phyloP scores from a whole-genome alignment of 2,888 invertebrate genomes.

The Adineta ricciae region DNA sequence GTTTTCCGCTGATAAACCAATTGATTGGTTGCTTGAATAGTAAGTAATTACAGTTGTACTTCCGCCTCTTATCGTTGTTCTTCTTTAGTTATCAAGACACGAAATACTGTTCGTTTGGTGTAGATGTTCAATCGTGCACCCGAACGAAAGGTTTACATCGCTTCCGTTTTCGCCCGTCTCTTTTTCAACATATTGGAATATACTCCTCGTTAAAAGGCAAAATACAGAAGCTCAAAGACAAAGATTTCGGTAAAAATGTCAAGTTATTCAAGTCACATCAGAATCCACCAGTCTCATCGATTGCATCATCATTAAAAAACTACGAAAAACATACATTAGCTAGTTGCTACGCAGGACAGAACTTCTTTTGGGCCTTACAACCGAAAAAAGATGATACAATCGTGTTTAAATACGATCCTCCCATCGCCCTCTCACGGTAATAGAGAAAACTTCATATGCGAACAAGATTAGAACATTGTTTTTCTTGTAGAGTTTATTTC shows the following conservation, averaged over 20 bases:
- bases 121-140: constrained; percentile 60
- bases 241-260: constrained; percentile 71
- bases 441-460: too few relatives aligned
- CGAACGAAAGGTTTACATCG: constrained; percentile 44
- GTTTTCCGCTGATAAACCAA: constrained; percentile 88
- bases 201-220: constrained; percentile 89
- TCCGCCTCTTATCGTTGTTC: too few relatives aligned
- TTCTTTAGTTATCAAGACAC: constrained; percentile 26
- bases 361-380: constrained; percentile 79
- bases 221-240: constrained; percentile 85
- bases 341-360: constrained; percentile 72
- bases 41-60: constrained; percentile 60
- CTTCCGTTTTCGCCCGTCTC: constrained; percentile 66
- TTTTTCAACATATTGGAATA: constrained; percentile 88
- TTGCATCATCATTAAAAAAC: constrained; percentile 65
- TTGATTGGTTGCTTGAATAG: constrained; percentile 87
- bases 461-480: not conserved
- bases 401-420: constrained; percentile 31
- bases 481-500: constrained; percentile 42
- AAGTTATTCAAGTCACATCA: constrained; percentile 57
- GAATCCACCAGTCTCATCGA: constrained; percentile 52
- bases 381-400: constrained; percentile 57
- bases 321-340: constrained; percentile 69
- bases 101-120: constrained; percentile 55
- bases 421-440: constrained; percentile 25